Evolutionary conservation across 2,113 vertebrate species (phyloP).

Genomic region (Alligator mississippiensis): DNA sequence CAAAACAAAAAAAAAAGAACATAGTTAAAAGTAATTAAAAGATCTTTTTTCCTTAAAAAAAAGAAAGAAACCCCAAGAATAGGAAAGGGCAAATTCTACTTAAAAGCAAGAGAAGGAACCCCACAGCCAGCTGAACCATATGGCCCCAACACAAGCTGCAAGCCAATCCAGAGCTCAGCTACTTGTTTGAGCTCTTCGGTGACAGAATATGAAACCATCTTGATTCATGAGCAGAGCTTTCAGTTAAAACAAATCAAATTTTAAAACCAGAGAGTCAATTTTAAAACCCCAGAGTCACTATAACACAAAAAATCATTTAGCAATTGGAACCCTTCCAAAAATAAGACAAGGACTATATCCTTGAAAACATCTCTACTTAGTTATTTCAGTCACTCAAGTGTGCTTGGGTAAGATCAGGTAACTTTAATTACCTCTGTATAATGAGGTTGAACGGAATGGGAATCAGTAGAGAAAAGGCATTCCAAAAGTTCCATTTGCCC

Average conservation of each 20-base stretch:
- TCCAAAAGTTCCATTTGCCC: slow-evolving; percentile 91
- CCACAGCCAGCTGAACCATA: accelerated
- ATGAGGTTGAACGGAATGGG: slow-evolving; percentile 80
- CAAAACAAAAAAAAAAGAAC: slow-evolving; percentile 34
- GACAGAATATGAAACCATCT: not conserved
- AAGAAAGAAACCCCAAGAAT: not conserved
- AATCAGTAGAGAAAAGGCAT: slow-evolving; percentile 92
- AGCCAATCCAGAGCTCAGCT: not conserved
- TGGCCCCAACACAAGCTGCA: not conserved
- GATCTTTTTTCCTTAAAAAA: not conserved
- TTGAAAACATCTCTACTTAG: not conserved
- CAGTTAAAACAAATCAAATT: not conserved
- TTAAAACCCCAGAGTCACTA: not conserved
- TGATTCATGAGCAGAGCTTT: not conserved
- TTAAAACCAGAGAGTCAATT: not conserved
- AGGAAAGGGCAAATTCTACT: not conserved
- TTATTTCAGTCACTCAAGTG: not conserved
- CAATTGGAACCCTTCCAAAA: not conserved
- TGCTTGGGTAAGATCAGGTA: not conserved
- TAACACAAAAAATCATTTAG: not conserved
- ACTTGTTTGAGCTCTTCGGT: not conserved
- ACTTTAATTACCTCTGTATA: slow-evolving; percentile 91
- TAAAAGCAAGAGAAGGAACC: not conserved
- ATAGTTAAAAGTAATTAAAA: not conserved
- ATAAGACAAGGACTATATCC: not conserved